Evolutionary conservation across 2,797 vertebrate species (phyloP), one percentile per base, ranked within the genome.

Genomic region (Acanthis flammea): DNA sequence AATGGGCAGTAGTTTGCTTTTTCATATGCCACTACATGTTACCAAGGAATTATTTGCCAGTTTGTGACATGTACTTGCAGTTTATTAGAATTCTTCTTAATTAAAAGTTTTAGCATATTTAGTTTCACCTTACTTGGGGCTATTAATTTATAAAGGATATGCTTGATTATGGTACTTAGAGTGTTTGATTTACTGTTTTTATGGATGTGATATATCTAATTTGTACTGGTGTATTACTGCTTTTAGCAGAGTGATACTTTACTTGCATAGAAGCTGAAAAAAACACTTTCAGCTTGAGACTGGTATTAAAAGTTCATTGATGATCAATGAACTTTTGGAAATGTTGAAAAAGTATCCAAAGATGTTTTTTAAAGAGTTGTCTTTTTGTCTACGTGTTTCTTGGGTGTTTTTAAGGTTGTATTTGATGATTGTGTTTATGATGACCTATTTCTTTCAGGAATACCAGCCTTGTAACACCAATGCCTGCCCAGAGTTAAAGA

Each of bases 381-480:
- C 13, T 27, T 86, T 86, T 84, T 83, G 21, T 57, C 60, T 53
- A 25, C 61, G 14, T 9, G 11, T 54, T 41, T 86, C 17, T 10
- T 22, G 3, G 0, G 1, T 14, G 11, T 18, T 86, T 79, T n/a
- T 30, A 2, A 63, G 54, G 14, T n/a, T 2, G 0, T 44, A 13
- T 54, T 71, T 74, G 57, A n/a, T 15, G 1, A 19, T 42, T n/a
- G 3, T 28, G n/a, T 35, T 88, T 19, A 65, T 24, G 30, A 31
- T 18, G 23, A 31, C 18, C 2, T 19, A 51, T 89, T 63, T 42
- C 41, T 84, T 70, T 60, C 94, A 99, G 99, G 99, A 99, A 94
- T 99, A 99, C 96, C 99, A 99, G 95, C 98, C 99, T 1, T 99
- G 99, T 93, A 99, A 99, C 96, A 98, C 98, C 45, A 98, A 98